Evolutionary conservation across 2,888 invertebrate genomes (phyloP).

Genomic region (Eulithis testata): DNA sequence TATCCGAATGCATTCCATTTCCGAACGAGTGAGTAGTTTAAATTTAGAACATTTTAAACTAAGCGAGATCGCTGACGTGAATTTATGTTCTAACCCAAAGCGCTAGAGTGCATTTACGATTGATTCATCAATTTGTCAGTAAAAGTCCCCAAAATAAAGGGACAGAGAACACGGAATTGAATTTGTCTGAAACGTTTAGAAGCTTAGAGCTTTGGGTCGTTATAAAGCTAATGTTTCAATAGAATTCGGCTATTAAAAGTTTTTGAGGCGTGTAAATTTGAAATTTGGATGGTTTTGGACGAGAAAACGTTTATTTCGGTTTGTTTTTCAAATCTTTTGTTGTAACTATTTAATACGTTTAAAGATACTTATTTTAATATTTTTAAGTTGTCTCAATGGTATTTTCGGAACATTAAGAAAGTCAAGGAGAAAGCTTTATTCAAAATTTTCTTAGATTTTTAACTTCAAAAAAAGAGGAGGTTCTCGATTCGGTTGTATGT

Average conservation of each 20-base stretch:
- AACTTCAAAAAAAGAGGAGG: too few species aligned
- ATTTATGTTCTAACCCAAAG: constrained; percentile 35
- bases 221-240: constrained; percentile 40
- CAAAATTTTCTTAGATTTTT: too few species aligned
- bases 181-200: constrained; percentile 32
- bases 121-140: constrained; percentile 30
- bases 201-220: constrained; percentile 34
- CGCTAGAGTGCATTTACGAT: constrained; percentile 44
- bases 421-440: too few species aligned
- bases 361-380: neutral
- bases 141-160: constrained; percentile 26
- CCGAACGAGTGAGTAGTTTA: constrained; percentile 58
- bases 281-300: constrained; percentile 33
- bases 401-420: neutral
- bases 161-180: constrained; percentile 28
- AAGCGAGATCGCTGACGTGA: constrained; percentile 40
- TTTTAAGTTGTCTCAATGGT: neutral
- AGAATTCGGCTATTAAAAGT: constrained; percentile 36
- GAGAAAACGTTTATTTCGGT: constrained; percentile 31
- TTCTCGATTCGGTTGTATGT: too few species aligned
- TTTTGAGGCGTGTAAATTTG: constrained; percentile 36
- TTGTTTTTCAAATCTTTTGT: constrained; percentile 30
- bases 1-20: constrained; percentile 63
- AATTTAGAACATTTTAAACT: constrained; percentile 59
- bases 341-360: constrained; percentile 10